Conservation (phyloP, 2,888 invertebrate species). For the Thymelicus acteon region DNA sequence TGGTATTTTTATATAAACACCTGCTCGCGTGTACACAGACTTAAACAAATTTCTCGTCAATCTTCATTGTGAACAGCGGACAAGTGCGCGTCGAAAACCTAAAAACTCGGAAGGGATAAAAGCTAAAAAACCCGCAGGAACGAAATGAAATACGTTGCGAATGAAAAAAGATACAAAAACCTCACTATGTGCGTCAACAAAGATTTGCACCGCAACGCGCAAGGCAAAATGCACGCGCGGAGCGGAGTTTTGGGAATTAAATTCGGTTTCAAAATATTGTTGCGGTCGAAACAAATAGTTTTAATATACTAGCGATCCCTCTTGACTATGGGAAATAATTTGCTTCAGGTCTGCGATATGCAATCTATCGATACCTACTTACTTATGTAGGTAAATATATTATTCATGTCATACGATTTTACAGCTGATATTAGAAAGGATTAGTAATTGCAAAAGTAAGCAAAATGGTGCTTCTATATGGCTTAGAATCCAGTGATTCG, state of each 20-base stretch:
- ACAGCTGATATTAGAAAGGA: too few relatives aligned
- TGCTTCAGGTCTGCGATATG: too few relatives aligned
- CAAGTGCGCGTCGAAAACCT: constrained; percentile 35
- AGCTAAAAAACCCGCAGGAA: constrained; percentile 23
- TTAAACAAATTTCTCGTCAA: constrained; percentile 27
- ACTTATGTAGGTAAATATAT: too few relatives aligned
- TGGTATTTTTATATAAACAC: not conserved
- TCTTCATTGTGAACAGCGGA: constrained; percentile 36
- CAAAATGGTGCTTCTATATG: too few relatives aligned
- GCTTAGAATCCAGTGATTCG: too few relatives aligned
- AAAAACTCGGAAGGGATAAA: constrained; percentile 34
- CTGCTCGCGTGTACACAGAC: not conserved
- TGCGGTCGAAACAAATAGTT: not conserved
- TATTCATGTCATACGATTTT: too few relatives aligned
- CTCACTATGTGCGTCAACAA: constrained; percentile 34
- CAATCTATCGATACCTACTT: too few relatives aligned
- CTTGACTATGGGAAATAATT: not conserved
- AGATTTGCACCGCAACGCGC: constrained; percentile 36
- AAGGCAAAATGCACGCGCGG: constrained; percentile 18
- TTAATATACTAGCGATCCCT: not conserved
- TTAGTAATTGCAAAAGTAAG: too few relatives aligned
- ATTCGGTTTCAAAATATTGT: constrained; percentile 20
- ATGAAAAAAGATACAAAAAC: constrained; percentile 18
- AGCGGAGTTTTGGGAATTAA: constrained; percentile 7
- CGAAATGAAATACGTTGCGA: constrained; percentile 32